Evolutionary conservation across 2,797 vertebrate species (phyloP).

Genomic region (Geotrypetes seraphini): DNA sequence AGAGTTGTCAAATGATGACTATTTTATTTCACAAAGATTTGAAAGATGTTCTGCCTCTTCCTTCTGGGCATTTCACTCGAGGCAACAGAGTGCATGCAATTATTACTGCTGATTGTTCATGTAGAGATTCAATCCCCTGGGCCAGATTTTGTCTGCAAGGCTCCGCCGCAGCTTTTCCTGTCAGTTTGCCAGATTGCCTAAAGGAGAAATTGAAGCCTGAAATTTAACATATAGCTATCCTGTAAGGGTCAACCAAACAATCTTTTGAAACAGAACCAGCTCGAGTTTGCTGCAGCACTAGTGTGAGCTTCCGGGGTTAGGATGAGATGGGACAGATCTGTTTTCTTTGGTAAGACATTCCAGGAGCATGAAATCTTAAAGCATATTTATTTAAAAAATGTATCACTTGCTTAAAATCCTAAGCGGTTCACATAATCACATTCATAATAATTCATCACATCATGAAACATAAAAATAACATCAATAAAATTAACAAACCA

Average conservation of each 20-base stretch:
- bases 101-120: slow-evolving; percentile 31
- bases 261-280: slow-evolving; percentile 2
- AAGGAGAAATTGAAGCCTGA: slow-evolving; percentile 25
- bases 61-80: slow-evolving; percentile 24
- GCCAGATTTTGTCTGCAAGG: slow-evolving; percentile 29
- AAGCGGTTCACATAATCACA: no score
- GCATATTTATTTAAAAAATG: no score
- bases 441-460: no score
- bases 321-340: background rate
- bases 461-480: no score
- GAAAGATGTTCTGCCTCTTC: no score
- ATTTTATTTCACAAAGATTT: no score
- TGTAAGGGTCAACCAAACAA: slow-evolving; percentile 7
- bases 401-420: no score
- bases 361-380: no score
- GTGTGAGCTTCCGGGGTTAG: background rate
- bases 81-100: slow-evolving; percentile 29
- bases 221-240: slow-evolving; percentile 23
- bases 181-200: slow-evolving; percentile 27
- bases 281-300: slow-evolving; percentile 9
- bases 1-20: no score
- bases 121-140: slow-evolving; percentile 33
- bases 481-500: no score
- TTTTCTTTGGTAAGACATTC: slow-evolving; percentile 2
- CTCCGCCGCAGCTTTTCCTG: slow-evolving; percentile 26